Percentiles rank a stretch among this genome's conserved stretches.
Evolutionary conservation across 2,113 vertebrate species (phyloP).

Genomic region (Mesembrinibis cayennensis): DNA sequence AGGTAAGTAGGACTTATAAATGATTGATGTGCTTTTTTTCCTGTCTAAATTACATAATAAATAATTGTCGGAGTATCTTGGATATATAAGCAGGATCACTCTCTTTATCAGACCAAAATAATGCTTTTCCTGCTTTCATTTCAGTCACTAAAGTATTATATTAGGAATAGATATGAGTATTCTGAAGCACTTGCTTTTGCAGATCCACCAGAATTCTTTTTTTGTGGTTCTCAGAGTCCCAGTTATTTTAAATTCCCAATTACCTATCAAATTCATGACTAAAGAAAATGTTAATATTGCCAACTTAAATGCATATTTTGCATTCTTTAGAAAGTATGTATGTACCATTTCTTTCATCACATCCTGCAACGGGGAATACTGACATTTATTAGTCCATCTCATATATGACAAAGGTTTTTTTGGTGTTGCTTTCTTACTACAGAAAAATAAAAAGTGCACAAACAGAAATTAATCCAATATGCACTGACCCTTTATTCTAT

Average conservation of each 20-base stretch:
- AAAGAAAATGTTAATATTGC: not conserved
- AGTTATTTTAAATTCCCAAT: not conserved
- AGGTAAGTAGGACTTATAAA: not conserved
- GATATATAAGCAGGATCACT: not conserved
- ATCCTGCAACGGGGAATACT: not conserved
- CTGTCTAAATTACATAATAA: not conserved
- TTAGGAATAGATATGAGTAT: not conserved
- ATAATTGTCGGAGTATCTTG: not conserved
- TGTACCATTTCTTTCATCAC: rapidly evolving
- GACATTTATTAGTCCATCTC: not conserved
- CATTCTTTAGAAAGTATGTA: not conserved
- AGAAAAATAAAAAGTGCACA: not conserved
- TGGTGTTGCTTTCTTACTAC: not conserved
- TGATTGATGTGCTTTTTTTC: not conserved
- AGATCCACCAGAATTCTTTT: not conserved
- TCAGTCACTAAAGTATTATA: not conserved
- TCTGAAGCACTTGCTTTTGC: not conserved
- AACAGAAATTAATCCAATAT: not conserved
- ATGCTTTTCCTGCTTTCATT: not conserved
- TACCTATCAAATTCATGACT: not conserved
- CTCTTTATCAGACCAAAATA: not conserved
- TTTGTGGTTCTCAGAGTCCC: not conserved
- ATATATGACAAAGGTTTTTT: rapidly evolving
- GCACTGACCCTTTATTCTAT: not conserved
- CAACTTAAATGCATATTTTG: not conserved